Percentiles rank a stretch among this genome's conserved stretches.
Evolutionary conservation across 2,113 vertebrate genomes (phyloP).

Genomic region (Typhlomys cinereus): DNA sequence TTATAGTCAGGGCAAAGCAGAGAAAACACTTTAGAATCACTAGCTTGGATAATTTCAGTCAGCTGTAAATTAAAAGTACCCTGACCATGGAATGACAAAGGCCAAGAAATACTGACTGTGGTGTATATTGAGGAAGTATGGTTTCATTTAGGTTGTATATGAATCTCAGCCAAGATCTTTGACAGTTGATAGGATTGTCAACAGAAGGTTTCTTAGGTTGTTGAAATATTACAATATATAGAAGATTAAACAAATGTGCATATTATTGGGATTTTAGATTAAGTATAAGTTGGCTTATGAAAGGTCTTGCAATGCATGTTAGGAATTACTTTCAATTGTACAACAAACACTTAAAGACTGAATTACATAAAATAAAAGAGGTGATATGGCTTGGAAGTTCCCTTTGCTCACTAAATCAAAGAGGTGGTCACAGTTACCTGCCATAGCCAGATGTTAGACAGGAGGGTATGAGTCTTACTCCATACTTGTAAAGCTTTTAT

Average conservation of each 20-base stretch:
- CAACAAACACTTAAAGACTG: neutral
- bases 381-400: neutral
- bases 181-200: too few species aligned
- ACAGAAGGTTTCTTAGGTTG: too few species aligned
- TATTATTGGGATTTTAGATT: neutral
- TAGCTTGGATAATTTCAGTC: neutral
- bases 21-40: neutral
- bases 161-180: neutral
- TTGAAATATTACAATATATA: neutral
- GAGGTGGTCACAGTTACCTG: neutral
- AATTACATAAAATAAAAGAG: neutral
- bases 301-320: neutral
- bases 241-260: neutral
- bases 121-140: neutral
- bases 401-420: neutral
- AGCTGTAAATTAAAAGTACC: too few species aligned
- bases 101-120: neutral
- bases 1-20: neutral
- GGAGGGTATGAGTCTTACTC: neutral
- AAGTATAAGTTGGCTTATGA: neutral
- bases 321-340: slow-evolving; percentile 16
- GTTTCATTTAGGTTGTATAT: neutral
- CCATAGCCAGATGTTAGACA: neutral
- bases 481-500: neutral
- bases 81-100: neutral